A percentile compares a stretch with the other conserved stretches of the same genome.
Conservation (phyloP, 2,888 invertebrate species). For the Corbicula japonica region DNA sequence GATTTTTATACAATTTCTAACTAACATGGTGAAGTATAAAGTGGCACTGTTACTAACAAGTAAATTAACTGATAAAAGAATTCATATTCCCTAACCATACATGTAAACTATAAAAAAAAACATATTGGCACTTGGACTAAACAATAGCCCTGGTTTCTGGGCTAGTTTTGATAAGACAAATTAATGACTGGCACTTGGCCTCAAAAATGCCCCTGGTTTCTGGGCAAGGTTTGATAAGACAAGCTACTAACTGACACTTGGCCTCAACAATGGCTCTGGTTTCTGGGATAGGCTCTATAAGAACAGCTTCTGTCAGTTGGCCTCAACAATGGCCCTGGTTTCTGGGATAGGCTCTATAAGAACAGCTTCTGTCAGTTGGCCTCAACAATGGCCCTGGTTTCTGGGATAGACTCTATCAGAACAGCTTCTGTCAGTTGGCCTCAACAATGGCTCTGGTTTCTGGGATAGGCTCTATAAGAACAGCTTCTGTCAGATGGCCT, state of each 20-base stretch:
- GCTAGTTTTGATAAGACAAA: not conserved
- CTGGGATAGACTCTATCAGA: too few species aligned
- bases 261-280: constrained; percentile 84
- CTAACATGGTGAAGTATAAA: too few species aligned
- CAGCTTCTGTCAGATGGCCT: too few species aligned
- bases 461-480: too few species aligned
- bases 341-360: constrained; percentile 65
- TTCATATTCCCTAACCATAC: not conserved
- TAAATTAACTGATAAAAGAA: too few species aligned
- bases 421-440: too few species aligned
- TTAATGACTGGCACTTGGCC: constrained; percentile 85
- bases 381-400: constrained; percentile 84
- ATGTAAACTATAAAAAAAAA: too few species aligned
- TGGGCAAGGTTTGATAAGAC: not conserved
- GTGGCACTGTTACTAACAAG: too few species aligned
- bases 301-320: constrained; percentile 84
- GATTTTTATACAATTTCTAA: too few species aligned
- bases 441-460: too few species aligned
- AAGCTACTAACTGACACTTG: constrained; percentile 82
- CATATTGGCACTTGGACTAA: constrained; percentile 85
- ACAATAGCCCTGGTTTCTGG: too few species aligned
- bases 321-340: constrained; percentile 83
- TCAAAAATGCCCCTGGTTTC: too few species aligned
- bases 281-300: constrained; percentile 64
- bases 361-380: constrained; percentile 84